Evolutionary conservation across 2,888 invertebrate species (phyloP).

Genomic region (Melikaiella ostensackeni): DNA sequence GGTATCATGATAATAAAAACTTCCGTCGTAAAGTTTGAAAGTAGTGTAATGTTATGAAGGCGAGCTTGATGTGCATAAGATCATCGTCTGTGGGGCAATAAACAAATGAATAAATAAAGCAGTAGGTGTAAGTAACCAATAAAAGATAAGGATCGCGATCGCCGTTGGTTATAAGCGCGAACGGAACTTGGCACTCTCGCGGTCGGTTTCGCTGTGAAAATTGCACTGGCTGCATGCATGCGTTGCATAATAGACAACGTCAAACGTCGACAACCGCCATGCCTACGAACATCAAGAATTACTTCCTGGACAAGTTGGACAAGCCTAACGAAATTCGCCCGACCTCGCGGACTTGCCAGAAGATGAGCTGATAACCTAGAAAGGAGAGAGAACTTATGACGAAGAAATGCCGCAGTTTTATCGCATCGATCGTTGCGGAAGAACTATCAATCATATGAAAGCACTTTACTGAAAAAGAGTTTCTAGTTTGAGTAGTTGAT

Average conservation of each 20-base stretch:
- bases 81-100: background rate
- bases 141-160: slow-evolving; percentile 29
- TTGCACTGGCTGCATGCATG: slow-evolving; percentile 51
- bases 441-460: slow-evolving; percentile 11
- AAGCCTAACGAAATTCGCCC: slow-evolving; percentile 11
- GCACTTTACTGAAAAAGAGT: background rate
- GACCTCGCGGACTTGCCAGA: slow-evolving; percentile 15
- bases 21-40: background rate
- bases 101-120: background rate
- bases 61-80: background rate
- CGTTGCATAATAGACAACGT: slow-evolving; percentile 39
- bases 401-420: slow-evolving; percentile 8
- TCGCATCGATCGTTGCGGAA: slow-evolving; percentile 19
- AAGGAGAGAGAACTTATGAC: background rate
- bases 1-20: too few relatives aligned
- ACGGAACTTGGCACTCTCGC: slow-evolving; percentile 53
- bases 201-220: slow-evolving; percentile 52
- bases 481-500: background rate
- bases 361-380: slow-evolving; percentile 36
- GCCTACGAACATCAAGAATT: slow-evolving; percentile 8
- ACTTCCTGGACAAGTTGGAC: slow-evolving; percentile 25
- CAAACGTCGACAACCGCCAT: slow-evolving; percentile 29
- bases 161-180: slow-evolving; percentile 42
- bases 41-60: background rate
- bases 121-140: slow-evolving; percentile 10